phyloP scores from a whole-genome alignment of 2,797 vertebrate genomes.

The Paratrypauchen microcephalus region DNA sequence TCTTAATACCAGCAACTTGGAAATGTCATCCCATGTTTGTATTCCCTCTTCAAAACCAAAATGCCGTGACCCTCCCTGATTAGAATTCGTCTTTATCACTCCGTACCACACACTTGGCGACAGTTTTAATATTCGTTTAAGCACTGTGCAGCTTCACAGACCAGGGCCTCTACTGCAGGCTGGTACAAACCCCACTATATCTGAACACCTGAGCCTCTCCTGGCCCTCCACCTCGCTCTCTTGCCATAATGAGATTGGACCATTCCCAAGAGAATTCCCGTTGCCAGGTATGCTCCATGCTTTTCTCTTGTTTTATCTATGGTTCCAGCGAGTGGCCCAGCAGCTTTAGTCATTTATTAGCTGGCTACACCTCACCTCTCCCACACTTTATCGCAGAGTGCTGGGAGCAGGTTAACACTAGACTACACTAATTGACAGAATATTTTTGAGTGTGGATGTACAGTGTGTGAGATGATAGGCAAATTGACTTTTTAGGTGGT shows the following conservation, averaged over 20 bases:
- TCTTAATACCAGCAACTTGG: not conserved
- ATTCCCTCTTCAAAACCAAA: not conserved
- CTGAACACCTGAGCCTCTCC: constrained; percentile 18
- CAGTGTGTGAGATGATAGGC: constrained; percentile 18
- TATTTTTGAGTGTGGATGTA: constrained; percentile 74
- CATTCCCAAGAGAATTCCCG: constrained; percentile 74
- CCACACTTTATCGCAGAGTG: constrained; percentile 82
- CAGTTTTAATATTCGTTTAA: constrained; percentile 8
- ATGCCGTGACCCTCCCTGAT: not conserved
- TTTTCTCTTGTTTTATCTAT: constrained; percentile 41
- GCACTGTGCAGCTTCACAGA: constrained; percentile 2
- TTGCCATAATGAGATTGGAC: constrained; percentile 73
- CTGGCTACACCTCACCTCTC: constrained; percentile 82
- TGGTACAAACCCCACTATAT: not conserved
- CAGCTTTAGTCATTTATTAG: constrained; percentile 78
- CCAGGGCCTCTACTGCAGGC: not conserved
- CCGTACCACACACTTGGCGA: constrained; percentile 1
- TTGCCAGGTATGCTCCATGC: constrained; percentile 66
- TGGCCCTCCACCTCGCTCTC: constrained; percentile 44
- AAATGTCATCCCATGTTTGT: not conserved
- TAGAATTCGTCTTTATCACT: constrained; percentile 3
- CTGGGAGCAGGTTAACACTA: constrained; percentile 74
- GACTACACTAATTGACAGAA: constrained; percentile 78
- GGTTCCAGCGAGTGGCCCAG: constrained; percentile 50
- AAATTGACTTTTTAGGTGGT: constrained; percentile 30